Base-by-base conservation (phyloP, 2,888 invertebrate species). In the Liopterus haemorrhoidalis region DNA sequence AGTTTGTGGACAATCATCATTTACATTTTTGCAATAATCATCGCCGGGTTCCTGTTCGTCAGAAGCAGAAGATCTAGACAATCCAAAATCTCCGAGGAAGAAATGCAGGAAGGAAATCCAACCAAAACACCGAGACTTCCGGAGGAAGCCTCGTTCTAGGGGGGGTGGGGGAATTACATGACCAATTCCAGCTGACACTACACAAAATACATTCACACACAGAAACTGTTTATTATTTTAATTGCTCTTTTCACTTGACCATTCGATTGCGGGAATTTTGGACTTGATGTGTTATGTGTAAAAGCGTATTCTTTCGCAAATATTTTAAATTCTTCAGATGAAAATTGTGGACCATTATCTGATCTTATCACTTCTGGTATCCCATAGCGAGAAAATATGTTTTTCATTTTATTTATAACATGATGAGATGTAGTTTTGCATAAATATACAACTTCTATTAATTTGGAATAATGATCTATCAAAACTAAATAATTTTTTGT, bases 381-480 rank as follows among this genome's bases (percentile, higher is more conserved):
- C 8, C 32, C 32, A 19, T 32, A 11, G 8, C 15, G 16, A 9
- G 32, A 16, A 11, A 32, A 32, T 8, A 32, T 15, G 32, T 32
- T 32, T 32, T 32, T 32, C 22, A 32, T 18, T 19, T 18, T 19
- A 4, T 32, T 32, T 14, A 32, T 32, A n/a, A 32, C 5, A 4
- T 32, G 18, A 9, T 16, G 3, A 32, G 18, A 18, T 32, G 9
- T 32, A 15, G 16, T 32, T 9, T 32, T n/a, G 5, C 8, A n/a
- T 32, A 32, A 32, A n/a, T 15, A 19, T 32, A 18, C 32, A 14
- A 32, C 16, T 15, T 32, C 4, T 9, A 32, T 12, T n/a, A 32
- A 32, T 15, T 30, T 32, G 5, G 32, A 32, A 32, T 32, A 32
- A 32, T 15, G 19, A 19, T 32, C 32, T 19, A 32, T 15, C 2